Base-by-base conservation (phyloP, 2,113 vertebrate genomes). In the Beaufortia kweichowensis region DNA sequence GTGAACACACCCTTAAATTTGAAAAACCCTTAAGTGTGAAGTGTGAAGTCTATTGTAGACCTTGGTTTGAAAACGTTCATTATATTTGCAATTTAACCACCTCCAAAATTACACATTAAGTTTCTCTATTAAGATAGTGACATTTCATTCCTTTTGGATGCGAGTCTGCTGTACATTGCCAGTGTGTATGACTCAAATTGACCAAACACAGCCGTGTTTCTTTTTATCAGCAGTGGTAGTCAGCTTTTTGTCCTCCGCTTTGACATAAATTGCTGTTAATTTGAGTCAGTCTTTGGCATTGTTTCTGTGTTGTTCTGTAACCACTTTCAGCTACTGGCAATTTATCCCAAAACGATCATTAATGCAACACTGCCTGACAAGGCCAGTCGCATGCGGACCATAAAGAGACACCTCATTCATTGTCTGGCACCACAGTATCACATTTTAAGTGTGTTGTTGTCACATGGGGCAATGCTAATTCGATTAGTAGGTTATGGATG, bases 361-460 rank as follows among this genome's bases (percentile, higher is more conserved):
- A 46, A 67, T 26, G 0, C 3, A 39, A 23, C 0, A 2, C 14
- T 56, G 50, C 24, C 17, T 46, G 63, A 76, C 35, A 48, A 29
- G 55, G 39, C 39, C 53, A 77, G 10, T 29, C 14, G 15, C 23
- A 23, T 3, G 4, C 24, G 35, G 53, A 29, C 64, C 55, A 68
- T 68, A 67, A 68, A 77, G 35, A 68, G 53, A 23, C 19, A 4
- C 39, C n/a, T 77, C 66, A 48, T 57, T 67, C 26, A 59, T 11
- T 31, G 21, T 1, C 55, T 77, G 75, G 64, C 63, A 59, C 8
- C 55, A 33, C 26, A 68, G 17, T 57, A 29, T 11, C 12, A 5
- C 21, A 33, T 43, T 63, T n/a, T 17, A 33, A 50, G 28, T 67
- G 39, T 53, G 29, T 55, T 10, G 19, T 11, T 41, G 35, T 61